Evolutionary conservation across 2,888 invertebrate genomes (phyloP), one percentile per base, ranked within the genome.

Genomic region (Hydropsyche betteni): DNA sequence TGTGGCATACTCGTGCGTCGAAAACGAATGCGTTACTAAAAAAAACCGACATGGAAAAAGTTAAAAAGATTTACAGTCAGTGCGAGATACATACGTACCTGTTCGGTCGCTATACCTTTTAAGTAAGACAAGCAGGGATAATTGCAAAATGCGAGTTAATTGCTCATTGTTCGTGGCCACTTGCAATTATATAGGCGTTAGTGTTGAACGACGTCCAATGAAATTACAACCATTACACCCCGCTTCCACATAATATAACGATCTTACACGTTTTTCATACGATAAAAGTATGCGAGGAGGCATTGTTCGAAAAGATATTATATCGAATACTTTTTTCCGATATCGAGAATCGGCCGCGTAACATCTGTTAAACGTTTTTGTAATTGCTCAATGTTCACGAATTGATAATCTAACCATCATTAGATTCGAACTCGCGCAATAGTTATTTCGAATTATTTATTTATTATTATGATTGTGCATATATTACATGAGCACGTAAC

Each of bases 131-230:
- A 61, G 76, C 73, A 53, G 69, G 61, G 69, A 69, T 76, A 76
- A 76, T 76, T 76, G 74, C 76, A 69, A 69, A 72, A 69, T 53
- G 55, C 74, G 51, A 69, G 74, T 76, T 76, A 76, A 76, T 76
- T 76, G 74, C 76, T 69, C 76, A 76, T 76, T 76, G 76, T 76
- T 76, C 74, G 72, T 69, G 70, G 58, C 74, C 74, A 74, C 74
- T 74, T 69, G 76, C 61, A 74, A 76, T 74, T 76, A 76, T 74
- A 74, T 69, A 69, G 50, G 44, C 50, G 51, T 61, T 34, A 64
- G 53, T 52, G 52, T 69, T 51, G 24, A 51, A 68, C 71, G 71
- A 12, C 12, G 75, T 71, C 71, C 68, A 68, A 51, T 64, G 64
- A 64, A 64, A 64, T 64, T 64, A 36, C 64, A 44, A 44, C 44